These are phyloP conservation scores for Mycogona germanica DNA, from an alignment of 2,888 invertebrate genomes.

Conservation along the genomic window DNA sequence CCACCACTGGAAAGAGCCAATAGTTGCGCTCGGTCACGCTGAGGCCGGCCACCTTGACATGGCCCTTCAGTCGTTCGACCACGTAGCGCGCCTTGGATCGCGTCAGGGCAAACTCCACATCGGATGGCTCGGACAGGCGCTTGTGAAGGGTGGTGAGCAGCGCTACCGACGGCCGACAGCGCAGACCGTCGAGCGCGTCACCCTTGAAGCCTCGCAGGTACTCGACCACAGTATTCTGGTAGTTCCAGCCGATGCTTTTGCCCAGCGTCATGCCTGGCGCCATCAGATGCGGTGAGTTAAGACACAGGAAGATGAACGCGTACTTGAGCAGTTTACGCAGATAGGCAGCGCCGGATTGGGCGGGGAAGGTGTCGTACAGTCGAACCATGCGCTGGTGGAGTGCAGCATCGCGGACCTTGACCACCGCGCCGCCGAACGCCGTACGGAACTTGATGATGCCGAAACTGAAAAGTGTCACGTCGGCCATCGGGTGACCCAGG, in stretches of 20 bases:
- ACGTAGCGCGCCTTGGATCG: conserved; percentile 32
- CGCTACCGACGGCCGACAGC: conserved; percentile 30
- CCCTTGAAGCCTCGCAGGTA: conserved; percentile 33
- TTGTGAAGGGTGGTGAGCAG: conserved; percentile 29
- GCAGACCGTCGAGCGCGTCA: conserved; percentile 28
- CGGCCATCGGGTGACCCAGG: conserved; percentile 31
- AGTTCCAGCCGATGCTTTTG: conserved; percentile 26
- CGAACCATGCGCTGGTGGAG: conserved; percentile 28
- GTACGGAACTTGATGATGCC: conserved; percentile 35
- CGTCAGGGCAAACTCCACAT: conserved; percentile 25
- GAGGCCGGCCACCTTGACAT: conserved; percentile 29
- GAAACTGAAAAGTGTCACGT: conserved; percentile 34
- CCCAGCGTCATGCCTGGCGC: conserved; percentile 26
- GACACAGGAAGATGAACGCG: conserved; percentile 26
- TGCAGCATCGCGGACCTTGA: conserved; percentile 29
- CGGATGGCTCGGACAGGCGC: conserved; percentile 26
- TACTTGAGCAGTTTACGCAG: conserved; percentile 32
- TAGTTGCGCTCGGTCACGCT: conserved; percentile 30
- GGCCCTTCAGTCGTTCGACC: conserved; percentile 27
- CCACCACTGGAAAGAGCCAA: conserved; percentile 35
- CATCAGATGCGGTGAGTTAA: conserved; percentile 28
- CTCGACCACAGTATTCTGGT: conserved; percentile 28
- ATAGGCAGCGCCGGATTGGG: conserved; percentile 29
- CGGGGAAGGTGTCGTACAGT: conserved; percentile 26
- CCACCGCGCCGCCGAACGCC: conserved; percentile 34